Percentiles rank a stretch among this genome's conserved stretches.
Evolutionary conservation across 2,888 invertebrate species (phyloP).

Genomic region (Drosophila fulvimacula): DNA sequence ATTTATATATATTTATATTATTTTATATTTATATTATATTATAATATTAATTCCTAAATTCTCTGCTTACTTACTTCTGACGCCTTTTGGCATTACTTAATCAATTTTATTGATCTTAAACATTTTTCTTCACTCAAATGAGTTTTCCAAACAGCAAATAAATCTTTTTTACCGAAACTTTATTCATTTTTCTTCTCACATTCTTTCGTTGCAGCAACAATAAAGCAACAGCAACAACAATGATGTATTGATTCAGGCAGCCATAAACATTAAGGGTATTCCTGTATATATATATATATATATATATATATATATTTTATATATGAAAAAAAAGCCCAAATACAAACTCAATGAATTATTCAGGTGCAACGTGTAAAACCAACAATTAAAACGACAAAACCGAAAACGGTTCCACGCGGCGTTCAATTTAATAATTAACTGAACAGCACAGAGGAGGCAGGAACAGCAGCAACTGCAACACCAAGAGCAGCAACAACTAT

Average conservation of each 20-base stretch:
- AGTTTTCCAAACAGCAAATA: not conserved
- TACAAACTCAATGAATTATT: constrained; percentile 53
- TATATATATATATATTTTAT: constrained; percentile 2
- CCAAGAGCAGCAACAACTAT: not conserved
- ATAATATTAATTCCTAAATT: too few relatives aligned
- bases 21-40: too few relatives aligned
- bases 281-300: constrained; percentile 1
- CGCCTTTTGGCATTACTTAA: not conserved
- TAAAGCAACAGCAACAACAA: constrained; percentile 19
- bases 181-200: not conserved
- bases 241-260: constrained; percentile 49
- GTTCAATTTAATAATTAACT: constrained; percentile 41
- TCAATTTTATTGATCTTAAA: not conserved
- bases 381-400: constrained; percentile 43
- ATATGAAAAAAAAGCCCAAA: constrained; percentile 1
- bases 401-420: constrained; percentile 1
- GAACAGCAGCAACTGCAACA: not conserved
- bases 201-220: constrained; percentile 49
- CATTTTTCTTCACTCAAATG: not conserved
- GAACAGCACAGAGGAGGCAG: not conserved
- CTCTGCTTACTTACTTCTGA: not conserved
- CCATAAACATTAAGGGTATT: constrained; percentile 22
- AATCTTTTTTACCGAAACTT: not conserved
- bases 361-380: constrained; percentile 54
- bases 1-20: too few relatives aligned